These are phyloP conservation scores for Oreochromis grahami DNA, from an alignment of 2,797 vertebrate species.

Conservation along the genomic window DNA sequence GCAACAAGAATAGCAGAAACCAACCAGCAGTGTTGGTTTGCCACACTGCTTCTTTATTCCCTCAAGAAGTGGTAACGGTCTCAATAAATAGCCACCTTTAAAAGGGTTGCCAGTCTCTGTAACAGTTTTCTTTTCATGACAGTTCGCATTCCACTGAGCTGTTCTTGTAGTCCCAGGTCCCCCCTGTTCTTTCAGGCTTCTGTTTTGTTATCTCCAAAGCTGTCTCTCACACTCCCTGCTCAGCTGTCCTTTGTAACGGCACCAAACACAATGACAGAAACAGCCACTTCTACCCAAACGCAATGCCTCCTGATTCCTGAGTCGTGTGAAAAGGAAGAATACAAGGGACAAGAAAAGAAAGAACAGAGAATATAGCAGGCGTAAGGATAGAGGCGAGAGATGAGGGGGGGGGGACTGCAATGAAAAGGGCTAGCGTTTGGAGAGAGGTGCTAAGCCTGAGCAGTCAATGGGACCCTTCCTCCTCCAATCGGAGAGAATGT, in stretches of 20 bases:
- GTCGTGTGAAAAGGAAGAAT: conserved; percentile 59
- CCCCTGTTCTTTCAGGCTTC: conserved; percentile 51
- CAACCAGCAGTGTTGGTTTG: conserved; percentile 40
- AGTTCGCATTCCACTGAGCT: conserved; percentile 58
- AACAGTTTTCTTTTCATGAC: conserved; percentile 62
- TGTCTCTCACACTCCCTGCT: conserved; percentile 58
- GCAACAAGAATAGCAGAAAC: conserved; percentile 65
- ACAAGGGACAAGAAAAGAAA: conserved; percentile 38
- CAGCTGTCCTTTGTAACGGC: conserved; percentile 73
- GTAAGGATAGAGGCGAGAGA: conserved; percentile 48
- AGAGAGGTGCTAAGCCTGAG: conserved; percentile 72
- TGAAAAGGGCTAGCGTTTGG: conserved; percentile 70
- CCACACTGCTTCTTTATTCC: conserved; percentile 48
- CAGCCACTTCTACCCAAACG: conserved; percentile 72
- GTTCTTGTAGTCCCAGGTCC: conserved; percentile 58
- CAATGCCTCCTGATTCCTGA: conserved; percentile 60
- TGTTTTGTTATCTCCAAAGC: conserved; percentile 64
- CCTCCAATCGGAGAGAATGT: conserved; percentile 72
- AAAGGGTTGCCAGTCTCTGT: conserved; percentile 63
- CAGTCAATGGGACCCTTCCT: conserved; percentile 81
- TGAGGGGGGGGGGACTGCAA: conserved; percentile 49
- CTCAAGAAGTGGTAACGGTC: conserved; percentile 40
- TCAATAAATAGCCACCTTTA: conserved; percentile 58
- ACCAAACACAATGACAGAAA: conserved; percentile 75
- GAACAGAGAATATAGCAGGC: conserved; percentile 50